A percentile compares a stretch with the other conserved stretches of the same genome.
Evolutionary conservation across 2,797 vertebrate species (phyloP).

Genomic region (Martes flavigula): DNA sequence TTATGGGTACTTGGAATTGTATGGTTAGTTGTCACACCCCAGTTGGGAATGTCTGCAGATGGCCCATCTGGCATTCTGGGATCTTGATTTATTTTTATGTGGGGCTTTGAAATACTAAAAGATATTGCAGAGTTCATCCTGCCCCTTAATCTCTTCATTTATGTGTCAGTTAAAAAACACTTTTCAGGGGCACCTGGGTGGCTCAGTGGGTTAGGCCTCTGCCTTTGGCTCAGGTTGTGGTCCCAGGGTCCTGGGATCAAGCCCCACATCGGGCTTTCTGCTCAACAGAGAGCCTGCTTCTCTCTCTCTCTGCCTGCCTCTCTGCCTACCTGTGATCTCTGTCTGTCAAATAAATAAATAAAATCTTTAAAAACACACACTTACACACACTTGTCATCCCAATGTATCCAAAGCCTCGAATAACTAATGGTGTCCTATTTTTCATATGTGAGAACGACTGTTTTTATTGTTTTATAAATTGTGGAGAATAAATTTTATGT

Average conservation of each 20-base stretch:
- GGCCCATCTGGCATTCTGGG: not conserved
- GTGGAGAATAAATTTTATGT: not conserved
- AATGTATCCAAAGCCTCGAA: not conserved
- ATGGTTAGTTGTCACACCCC: not conserved
- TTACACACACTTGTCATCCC: not conserved
- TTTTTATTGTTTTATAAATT: conserved; percentile 20
- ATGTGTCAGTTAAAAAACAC: not conserved
- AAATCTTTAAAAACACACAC: no score
- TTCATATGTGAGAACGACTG: not conserved
- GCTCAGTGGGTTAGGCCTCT: no score
- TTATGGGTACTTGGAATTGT: not conserved
- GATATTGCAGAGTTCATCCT: not conserved
- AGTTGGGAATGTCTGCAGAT: not conserved
- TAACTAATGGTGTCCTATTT: not conserved
- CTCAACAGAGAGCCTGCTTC: no score
- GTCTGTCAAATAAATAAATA: no score
- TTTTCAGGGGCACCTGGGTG: not conserved
- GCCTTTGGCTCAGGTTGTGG: no score
- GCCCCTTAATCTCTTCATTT: not conserved
- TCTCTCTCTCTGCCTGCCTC: no score
- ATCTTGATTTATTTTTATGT: not conserved
- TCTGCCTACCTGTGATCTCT: no score
- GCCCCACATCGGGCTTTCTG: no score
- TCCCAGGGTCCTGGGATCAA: no score
- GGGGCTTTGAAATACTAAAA: not conserved